Base-by-base conservation (phyloP, 2,888 invertebrate species). In the Axea sp. region DNA sequence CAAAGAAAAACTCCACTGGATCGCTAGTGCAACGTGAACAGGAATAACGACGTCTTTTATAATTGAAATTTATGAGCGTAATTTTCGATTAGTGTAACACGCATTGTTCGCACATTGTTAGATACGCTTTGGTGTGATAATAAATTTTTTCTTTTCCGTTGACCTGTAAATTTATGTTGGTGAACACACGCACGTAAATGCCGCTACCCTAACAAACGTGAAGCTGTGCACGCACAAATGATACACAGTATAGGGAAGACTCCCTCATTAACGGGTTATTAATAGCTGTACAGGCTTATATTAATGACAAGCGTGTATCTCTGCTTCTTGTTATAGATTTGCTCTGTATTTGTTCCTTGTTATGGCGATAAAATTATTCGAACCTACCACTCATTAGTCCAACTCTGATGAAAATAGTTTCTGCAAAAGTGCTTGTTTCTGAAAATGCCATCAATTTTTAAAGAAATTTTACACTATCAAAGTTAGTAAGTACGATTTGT, bases 231-330 rank as follows among this genome's bases (percentile, higher is more conserved):
- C 77, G 78, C 80, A 78, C 72, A 72, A 74, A 76, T 71, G 78
- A 78, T 68, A 26, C 26, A 37, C 55, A 35, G 53, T 37, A 30
- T 41, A 49, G 47, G 51, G 59, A 74, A 55, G 62, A 26, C 31
- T 78, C 81, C 82, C 86, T 85, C 86, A 86, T 86, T 86, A 86
- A 83, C 82, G 76, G 81, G 78, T 86, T 86, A 86, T 86, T 86
- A 86, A 86, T 86, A 84, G 84, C 82, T 80, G 75, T 62, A 75
- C 78, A 76, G 79, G 80, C 80, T 84, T 80, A 82, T 84, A 86
- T 86, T 85, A 84, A 86, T 85, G 84, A 84, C 82, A 80, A 79
- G 83, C 81, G 79, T 79, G 37, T 72, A 78, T 80, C 41, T 73
- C 73, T 60, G 49, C 71, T 75, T 65, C 57, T 72, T 65, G 71